A percentile compares a stretch with the other conserved stretches of the same genome.
Conservation (phyloP, 64 coral and sea anemone species). For the Stichodactyla mertensii region DNA sequence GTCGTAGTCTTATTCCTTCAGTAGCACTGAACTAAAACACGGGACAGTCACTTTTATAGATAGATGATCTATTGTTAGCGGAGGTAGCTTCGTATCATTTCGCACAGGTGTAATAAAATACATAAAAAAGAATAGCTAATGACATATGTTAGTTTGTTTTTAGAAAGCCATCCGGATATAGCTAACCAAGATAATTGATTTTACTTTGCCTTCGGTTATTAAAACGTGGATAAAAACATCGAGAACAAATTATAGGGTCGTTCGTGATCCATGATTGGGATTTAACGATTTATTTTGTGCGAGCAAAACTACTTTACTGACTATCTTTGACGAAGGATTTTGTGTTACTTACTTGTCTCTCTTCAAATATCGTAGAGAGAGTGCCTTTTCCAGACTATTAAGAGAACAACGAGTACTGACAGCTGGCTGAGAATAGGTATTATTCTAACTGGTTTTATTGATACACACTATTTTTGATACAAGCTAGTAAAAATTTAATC, state of each 20-base stretch:
- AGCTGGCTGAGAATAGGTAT: too few relatives aligned
- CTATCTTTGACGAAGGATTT: background rate
- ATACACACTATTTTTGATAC: background rate
- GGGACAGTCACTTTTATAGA: background rate
- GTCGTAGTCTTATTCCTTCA: background rate
- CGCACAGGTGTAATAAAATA: conserved; percentile 1
- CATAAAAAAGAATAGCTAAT: conserved; percentile 2
- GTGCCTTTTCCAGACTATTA: background rate
- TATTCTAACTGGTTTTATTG: background rate
- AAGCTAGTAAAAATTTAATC: background rate
- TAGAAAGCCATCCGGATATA: background rate
- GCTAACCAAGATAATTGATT: background rate
- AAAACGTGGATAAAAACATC: background rate
- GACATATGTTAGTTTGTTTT: background rate
- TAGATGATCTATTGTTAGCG: background rate
- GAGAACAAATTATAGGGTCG: background rate
- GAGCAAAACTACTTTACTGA: too few relatives aligned
- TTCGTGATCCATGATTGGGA: too few relatives aligned
- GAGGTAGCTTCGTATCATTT: background rate
- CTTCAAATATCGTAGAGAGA: background rate
- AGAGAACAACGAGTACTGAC: background rate
- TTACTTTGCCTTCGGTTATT: background rate
- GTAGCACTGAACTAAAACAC: background rate
- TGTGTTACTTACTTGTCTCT: background rate
- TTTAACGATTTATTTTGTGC: too few relatives aligned